These are phyloP conservation scores for Dallia pectoralis DNA, from an alignment of 2,797 vertebrate species.

Conservation along the genomic window DNA sequence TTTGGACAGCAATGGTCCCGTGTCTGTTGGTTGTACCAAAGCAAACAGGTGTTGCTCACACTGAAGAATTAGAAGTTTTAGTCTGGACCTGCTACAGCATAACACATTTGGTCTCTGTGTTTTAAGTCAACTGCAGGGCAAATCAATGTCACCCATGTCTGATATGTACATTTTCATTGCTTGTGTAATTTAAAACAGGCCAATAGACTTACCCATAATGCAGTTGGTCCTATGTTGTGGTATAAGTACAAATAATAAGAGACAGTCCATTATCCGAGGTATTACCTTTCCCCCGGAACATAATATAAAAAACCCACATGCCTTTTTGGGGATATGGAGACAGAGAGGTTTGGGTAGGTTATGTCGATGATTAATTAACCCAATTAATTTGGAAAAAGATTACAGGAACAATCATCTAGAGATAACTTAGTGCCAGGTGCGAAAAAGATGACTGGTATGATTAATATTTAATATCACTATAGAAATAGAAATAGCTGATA, in stretches of 20 bases:
- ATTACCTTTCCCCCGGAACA: slow-evolving; percentile 70
- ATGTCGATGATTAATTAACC: slow-evolving; percentile 74
- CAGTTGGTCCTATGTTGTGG: slow-evolving; percentile 57
- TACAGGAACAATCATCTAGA: slow-evolving; percentile 75
- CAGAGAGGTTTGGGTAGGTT: slow-evolving; percentile 27
- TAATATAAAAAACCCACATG: slow-evolving; percentile 67
- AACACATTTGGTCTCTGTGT: slow-evolving; percentile 17
- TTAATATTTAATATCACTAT: slow-evolving; percentile 67
- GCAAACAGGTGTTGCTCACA: slow-evolving; percentile 61
- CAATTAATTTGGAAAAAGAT: slow-evolving; percentile 76
- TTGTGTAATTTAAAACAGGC: slow-evolving; percentile 65
- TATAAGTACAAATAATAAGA: slow-evolving; percentile 68
- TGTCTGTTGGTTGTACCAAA: slow-evolving; percentile 41
- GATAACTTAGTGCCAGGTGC: slow-evolving; percentile 71
- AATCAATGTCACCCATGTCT: slow-evolving; percentile 20
- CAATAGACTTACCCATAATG: slow-evolving; percentile 66
- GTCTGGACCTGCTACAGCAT: slow-evolving; percentile 27
- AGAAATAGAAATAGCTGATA: slow-evolving; percentile 44
- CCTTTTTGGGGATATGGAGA: slow-evolving; percentile 46
- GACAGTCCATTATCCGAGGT: slow-evolving; percentile 68
- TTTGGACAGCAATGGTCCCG: slow-evolving; percentile 28
- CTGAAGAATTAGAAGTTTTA: slow-evolving; percentile 48
- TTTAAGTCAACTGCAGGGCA: slow-evolving; percentile 20
- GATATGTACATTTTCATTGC: slow-evolving; percentile 56
- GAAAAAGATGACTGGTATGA: slow-evolving; percentile 58